phyloP scores from a whole-genome alignment of 2,113 vertebrate genomes.

The Cygnus buccinator region DNA sequence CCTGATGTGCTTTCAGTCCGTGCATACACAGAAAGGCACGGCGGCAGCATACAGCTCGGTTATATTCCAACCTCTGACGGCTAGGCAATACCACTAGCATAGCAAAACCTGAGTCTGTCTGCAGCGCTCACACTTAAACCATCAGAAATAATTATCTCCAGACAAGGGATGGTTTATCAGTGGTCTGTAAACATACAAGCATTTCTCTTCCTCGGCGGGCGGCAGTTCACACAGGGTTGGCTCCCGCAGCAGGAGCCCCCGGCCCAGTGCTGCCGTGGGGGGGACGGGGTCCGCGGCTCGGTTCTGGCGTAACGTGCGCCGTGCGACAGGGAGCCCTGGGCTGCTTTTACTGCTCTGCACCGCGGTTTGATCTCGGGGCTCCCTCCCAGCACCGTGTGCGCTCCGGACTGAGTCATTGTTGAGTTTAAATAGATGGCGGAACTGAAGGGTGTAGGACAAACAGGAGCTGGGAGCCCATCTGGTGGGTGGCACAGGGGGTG shows the following conservation, averaged over 20 bases:
- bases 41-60: too few relatives aligned
- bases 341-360: neutral
- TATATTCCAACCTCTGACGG: too few relatives aligned
- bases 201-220: too few relatives aligned
- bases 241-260: too few relatives aligned
- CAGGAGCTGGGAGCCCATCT: neutral
- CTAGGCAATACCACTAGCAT: too few relatives aligned
- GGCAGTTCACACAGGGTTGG: too few relatives aligned
- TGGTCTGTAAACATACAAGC: neutral
- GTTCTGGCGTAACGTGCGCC: neutral
- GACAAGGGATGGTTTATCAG: accelerated
- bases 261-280: too few relatives aligned
- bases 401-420: neutral
- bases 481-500: neutral
- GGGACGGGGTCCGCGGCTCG: too few relatives aligned
- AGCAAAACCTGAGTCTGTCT: neutral
- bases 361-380: neutral
- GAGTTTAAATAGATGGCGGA: neutral
- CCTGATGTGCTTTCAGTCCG: too few relatives aligned
- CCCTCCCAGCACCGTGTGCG: neutral
- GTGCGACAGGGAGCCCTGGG: neutral
- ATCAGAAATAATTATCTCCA: neutral
- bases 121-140: neutral
- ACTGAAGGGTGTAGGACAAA: neutral
- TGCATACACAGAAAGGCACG: too few relatives aligned